These are phyloP conservation scores for Sphinx pinastri DNA, from an alignment of 2,888 invertebrate species.

Conservation along the genomic window DNA sequence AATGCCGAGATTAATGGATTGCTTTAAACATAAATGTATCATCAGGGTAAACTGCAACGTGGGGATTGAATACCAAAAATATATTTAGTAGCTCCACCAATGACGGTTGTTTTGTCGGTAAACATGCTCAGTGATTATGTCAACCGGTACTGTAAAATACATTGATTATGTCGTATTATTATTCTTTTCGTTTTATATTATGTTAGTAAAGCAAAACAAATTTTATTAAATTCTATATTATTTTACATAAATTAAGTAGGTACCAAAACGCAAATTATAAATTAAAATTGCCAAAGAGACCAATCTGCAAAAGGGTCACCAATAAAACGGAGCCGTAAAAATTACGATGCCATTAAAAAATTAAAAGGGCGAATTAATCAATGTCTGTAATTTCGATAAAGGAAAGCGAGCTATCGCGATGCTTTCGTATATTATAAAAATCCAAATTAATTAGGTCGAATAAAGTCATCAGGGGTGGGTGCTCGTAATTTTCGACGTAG, in stretches of 20 bases:
- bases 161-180: conserved; percentile 25
- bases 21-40: conserved; percentile 55
- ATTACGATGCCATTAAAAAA: conserved; percentile 40
- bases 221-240: background rate
- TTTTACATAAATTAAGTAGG: background rate
- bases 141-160: too few relatives aligned
- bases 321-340: conserved; percentile 39
- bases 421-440: conserved; percentile 53
- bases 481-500: conserved; percentile 61
- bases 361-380: conserved; percentile 42
- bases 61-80: conserved; percentile 37
- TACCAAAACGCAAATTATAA: background rate
- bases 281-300: conserved; percentile 21
- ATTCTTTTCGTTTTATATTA: too few relatives aligned
- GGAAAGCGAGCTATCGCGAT: conserved; percentile 38
- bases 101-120: background rate
- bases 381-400: conserved; percentile 44
- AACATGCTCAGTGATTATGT: conserved; percentile 13
- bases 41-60: conserved; percentile 49
- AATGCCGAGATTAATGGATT: conserved; percentile 50
- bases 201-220: too few relatives aligned
- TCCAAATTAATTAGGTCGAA: conserved; percentile 61
- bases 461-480: conserved; percentile 59
- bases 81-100: background rate
- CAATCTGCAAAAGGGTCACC: conserved; percentile 35